phyloP scores from a whole-genome alignment of 2,888 invertebrate genomes.

The Dimorphilus gyrociliatus region DNA sequence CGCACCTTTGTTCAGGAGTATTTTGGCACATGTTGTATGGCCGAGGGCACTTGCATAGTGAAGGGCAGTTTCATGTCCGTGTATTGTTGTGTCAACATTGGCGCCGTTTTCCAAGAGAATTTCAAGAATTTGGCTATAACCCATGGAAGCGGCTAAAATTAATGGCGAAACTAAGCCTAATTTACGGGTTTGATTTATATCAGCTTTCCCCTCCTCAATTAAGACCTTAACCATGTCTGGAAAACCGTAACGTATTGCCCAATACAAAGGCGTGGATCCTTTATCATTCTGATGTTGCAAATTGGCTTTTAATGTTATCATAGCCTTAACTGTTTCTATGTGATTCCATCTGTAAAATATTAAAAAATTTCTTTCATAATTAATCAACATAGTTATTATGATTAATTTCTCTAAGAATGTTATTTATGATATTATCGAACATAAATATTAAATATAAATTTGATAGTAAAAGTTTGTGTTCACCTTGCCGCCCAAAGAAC shows the following conservation, averaged over 20 bases:
- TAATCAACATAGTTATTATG: no score
- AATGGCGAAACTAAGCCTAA: conserved; percentile 29
- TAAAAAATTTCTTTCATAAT: no score
- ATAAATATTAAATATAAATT: neutral
- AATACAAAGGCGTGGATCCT: conserved; percentile 31
- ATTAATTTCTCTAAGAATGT: no score
- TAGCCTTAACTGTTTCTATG: conserved; percentile 5
- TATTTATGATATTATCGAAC: no score
- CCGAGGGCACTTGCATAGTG: conserved; percentile 36
- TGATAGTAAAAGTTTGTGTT: conserved; percentile 16
- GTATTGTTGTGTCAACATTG: conserved; percentile 20
- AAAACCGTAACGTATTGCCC: conserved; percentile 31
- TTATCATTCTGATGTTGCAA: conserved; percentile 26
- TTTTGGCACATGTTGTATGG: conserved; percentile 17
- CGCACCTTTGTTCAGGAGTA: conserved; percentile 23
- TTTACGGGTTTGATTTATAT: conserved; percentile 21
- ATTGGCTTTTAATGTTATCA: conserved; percentile 16
- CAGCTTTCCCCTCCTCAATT: conserved; percentile 17
- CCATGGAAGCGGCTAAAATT: conserved; percentile 28
- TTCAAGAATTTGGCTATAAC: conserved; percentile 17
- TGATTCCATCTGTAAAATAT: conserved; percentile 4
- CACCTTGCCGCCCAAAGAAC: conserved; percentile 31
- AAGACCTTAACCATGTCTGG: conserved; percentile 18
- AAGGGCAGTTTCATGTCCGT: conserved; percentile 27
- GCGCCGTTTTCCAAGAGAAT: conserved; percentile 18